A percentile compares a stretch with the other conserved stretches of the same genome.
These are phyloP conservation scores for Epinotia brunnichana DNA, from an alignment of 2,888 invertebrate genomes.

Conservation along the genomic window DNA sequence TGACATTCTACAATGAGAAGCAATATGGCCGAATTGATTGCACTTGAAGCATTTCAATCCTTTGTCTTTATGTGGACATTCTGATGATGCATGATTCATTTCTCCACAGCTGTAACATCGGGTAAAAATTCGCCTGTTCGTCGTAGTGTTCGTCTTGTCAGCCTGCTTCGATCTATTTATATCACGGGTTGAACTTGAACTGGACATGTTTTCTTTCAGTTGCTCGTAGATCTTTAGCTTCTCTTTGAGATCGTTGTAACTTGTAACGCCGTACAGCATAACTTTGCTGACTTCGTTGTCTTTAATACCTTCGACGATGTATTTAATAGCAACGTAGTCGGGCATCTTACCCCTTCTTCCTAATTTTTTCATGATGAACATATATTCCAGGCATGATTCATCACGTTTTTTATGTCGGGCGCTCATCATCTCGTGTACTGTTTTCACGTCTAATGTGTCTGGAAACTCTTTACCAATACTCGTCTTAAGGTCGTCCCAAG, in stretches of 20 bases:
- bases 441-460: constrained; percentile 42
- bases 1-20: no score
- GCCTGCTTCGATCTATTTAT: not conserved
- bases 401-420: constrained; percentile 42
- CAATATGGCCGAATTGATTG: no score
- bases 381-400: constrained; percentile 6
- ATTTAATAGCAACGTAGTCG: no score
- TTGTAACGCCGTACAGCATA: constrained; percentile 17
- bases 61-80: no score
- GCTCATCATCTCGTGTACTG: constrained; percentile 48
- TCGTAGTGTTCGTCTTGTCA: not conserved
- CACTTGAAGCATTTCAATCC: no score
- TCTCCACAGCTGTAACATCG: not conserved
- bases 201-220: not conserved
- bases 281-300: constrained; percentile 13
- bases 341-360: not conserved
- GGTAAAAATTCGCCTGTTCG: no score
- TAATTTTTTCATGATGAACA: constrained; percentile 28
- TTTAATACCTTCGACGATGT: not conserved
- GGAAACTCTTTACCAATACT: no score
- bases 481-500: constrained; percentile 46
- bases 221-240: constrained; percentile 16
- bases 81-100: no score
- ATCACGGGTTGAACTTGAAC: not conserved
- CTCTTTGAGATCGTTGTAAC: constrained; percentile 9